Base-by-base conservation (phyloP, 2,113 vertebrate genomes). In the Mola mola region DNA sequence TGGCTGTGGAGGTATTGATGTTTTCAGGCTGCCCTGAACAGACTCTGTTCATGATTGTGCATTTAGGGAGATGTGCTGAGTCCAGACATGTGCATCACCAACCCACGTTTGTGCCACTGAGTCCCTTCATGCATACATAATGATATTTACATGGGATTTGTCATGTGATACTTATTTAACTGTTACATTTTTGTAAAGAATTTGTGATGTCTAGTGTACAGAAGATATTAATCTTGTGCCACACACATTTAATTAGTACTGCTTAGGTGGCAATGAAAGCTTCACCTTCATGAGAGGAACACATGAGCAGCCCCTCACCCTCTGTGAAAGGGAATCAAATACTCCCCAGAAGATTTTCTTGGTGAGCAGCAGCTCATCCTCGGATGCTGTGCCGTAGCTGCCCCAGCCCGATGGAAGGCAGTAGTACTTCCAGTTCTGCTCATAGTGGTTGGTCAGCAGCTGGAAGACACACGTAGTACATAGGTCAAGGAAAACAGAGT, bases 331-430 rank as follows among this genome's bases (percentile, higher is more conserved):
- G 15, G 97, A 98, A 79, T 99, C 96, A 83, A 99, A 97, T 67
- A 97, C 95, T 49, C 97, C 97, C 97, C 97, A 99, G 91, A 99
- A 99, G 79, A 99, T 95, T 81, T 96, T 99, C 90, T 98, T 96
- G 8, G 97, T 97, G 88, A 99, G 94, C 56, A 96, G 95, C 2
- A 99, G 85, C 66, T 99, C 97, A 53, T 98, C 97, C 61, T 95
- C 97, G 20, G 95, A 94, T 1, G 97, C 95, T 48, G 95, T 93
- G 43, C 97, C 97, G 8, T 93, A 96, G 89, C 92, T 94, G 25
- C 96, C 96, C 94, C 95, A 96, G 61, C 97, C 96, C 0, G 94
- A 95, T 3, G 97, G 96, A 47, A 99, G 94, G 79, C 97, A 99
- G 89, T 99, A 99, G 64, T 95, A 99, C 89, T 98, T 98, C 97